Evolutionary conservation across 2,797 vertebrate species (phyloP).

Genomic region (Sphenodon punctatus): DNA sequence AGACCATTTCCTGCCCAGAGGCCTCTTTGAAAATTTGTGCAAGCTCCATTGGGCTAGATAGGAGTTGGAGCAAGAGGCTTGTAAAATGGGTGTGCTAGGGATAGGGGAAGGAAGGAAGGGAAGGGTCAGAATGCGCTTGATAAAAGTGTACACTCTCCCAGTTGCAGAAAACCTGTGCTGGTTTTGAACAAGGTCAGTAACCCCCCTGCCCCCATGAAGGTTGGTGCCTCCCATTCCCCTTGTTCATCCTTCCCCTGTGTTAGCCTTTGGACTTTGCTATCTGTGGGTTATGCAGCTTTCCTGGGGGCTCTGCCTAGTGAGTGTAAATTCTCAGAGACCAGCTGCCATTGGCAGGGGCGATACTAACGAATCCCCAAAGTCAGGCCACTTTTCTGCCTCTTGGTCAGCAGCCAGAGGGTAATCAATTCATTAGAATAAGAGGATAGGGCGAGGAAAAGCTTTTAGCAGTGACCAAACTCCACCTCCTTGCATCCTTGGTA

Average conservation of each 20-base stretch:
- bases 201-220: not conserved
- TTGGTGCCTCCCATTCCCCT: not conserved
- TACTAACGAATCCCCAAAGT: conserved; percentile 21
- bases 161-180: not conserved
- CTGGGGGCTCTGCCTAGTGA: conserved; percentile 22
- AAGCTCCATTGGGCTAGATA: too few relatives aligned
- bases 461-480: too few relatives aligned
- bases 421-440: not conserved
- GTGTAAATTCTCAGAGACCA: conserved; percentile 38
- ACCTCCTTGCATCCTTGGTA: too few relatives aligned
- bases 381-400: fast-evolving
- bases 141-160: not conserved
- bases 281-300: conserved; percentile 55
- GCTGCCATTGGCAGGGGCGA: conserved; percentile 43
- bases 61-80: too few relatives aligned
- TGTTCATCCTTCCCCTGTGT: conserved; percentile 18
- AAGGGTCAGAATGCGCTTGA: too few relatives aligned
- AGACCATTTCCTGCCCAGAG: too few relatives aligned
- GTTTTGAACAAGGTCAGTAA: not conserved
- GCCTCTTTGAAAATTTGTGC: too few relatives aligned
- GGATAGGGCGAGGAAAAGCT: not conserved
- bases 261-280: conserved; percentile 57
- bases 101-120: too few relatives aligned
- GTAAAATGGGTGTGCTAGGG: too few relatives aligned
- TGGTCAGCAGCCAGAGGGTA: not conserved